A percentile compares a stretch with the other conserved stretches of the same genome.
phyloP scores from a whole-genome alignment of 2,797 vertebrate genomes.

The Gymnocypris eckloni region DNA sequence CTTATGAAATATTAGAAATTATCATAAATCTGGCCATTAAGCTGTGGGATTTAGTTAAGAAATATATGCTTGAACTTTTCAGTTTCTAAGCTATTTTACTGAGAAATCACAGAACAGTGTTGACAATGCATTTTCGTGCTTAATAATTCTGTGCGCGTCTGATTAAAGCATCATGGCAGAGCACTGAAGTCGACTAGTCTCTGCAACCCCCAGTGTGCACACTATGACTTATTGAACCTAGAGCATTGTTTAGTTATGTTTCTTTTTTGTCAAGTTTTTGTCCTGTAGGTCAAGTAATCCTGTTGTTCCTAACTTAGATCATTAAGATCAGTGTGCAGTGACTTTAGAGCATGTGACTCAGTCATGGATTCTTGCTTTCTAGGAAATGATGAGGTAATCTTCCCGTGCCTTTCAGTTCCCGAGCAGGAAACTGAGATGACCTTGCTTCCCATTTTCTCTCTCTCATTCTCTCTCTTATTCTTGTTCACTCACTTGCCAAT shows the following conservation, averaged over 20 bases:
- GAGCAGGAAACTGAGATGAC: slow-evolving; percentile 34
- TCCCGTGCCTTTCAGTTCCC: background rate
- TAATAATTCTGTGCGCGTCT: too few relatives aligned
- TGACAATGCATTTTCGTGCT: too few relatives aligned
- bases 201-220: too few relatives aligned
- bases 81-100: too few relatives aligned
- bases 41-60: too few relatives aligned
- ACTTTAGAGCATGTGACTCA: slow-evolving; percentile 7
- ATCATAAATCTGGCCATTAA: too few relatives aligned
- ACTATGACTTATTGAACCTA: background rate
- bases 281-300: background rate
- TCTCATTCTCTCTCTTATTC: background rate
- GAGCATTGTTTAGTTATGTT: background rate
- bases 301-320: background rate
- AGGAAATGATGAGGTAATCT: slow-evolving; percentile 36
- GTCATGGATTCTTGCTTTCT: background rate
- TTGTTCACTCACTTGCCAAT: background rate
- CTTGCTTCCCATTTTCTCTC: slow-evolving; percentile 10
- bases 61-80: too few relatives aligned
- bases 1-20: too few relatives aligned
- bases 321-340: slow-evolving; percentile 13
- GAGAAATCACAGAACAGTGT: too few relatives aligned
- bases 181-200: too few relatives aligned
- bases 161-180: too few relatives aligned
- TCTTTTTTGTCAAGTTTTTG: background rate